phyloP scores from a whole-genome alignment of 2,113 vertebrate species.

The Myxocyprinus asiaticus region DNA sequence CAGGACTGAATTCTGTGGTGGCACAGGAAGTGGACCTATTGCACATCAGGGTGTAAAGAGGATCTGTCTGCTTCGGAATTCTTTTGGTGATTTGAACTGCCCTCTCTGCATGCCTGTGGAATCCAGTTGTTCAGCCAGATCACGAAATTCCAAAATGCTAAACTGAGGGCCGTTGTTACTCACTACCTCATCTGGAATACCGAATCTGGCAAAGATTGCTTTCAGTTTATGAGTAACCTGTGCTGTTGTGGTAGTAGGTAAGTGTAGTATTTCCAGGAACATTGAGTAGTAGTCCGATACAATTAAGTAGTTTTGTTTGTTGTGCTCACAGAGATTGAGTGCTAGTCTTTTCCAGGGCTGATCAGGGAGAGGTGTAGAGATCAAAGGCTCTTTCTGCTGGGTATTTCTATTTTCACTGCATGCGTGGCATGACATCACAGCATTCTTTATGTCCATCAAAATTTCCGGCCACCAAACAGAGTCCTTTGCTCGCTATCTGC shows the following conservation, averaged over 20 bases:
- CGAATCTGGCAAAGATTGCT: slow-evolving; percentile 56
- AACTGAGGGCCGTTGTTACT: slow-evolving; percentile 63
- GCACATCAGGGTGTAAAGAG: not conserved
- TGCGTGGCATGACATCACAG: slow-evolving; percentile 3
- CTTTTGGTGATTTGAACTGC: slow-evolving; percentile 9
- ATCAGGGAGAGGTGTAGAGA: slow-evolving; percentile 31
- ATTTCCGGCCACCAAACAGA: slow-evolving; percentile 51
- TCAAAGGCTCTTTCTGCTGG: slow-evolving; percentile 41
- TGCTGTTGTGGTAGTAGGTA: slow-evolving; percentile 12
- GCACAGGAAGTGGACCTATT: not conserved
- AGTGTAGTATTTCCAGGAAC: slow-evolving; percentile 39
- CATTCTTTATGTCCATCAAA: slow-evolving; percentile 22
- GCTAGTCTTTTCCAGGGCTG: slow-evolving; percentile 38
- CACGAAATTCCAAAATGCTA: slow-evolving; percentile 59
- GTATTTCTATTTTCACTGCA: slow-evolving; percentile 36
- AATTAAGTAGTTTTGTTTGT: slow-evolving; percentile 17
- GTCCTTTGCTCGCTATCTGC: slow-evolving; percentile 22
- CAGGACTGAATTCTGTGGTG: not conserved
- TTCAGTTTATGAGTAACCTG: slow-evolving; percentile 33
- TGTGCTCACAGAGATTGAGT: slow-evolving; percentile 32
- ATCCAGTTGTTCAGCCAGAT: slow-evolving; percentile 56
- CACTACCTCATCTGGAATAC: slow-evolving; percentile 59
- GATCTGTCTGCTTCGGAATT: not conserved
- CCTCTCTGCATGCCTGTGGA: slow-evolving; percentile 53
- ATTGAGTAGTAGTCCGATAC: slow-evolving; percentile 36